These are phyloP conservation scores for Rallus limicola DNA, from an alignment of 2,113 vertebrate genomes.

Conservation along the genomic window DNA sequence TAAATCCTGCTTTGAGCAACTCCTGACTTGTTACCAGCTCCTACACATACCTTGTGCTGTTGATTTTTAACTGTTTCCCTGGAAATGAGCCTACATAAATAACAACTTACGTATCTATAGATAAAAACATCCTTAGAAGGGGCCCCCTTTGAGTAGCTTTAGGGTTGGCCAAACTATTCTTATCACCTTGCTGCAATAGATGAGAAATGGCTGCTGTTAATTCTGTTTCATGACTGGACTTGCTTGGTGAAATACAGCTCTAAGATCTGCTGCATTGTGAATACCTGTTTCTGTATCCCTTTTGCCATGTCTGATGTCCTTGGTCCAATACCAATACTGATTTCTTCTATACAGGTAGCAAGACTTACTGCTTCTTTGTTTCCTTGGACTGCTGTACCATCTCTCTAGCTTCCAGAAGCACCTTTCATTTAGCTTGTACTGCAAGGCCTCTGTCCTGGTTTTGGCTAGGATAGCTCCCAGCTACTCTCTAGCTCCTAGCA, in stretches of 20 bases:
- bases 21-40: background rate
- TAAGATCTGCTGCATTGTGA: background rate
- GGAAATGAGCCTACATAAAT: background rate
- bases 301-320: background rate
- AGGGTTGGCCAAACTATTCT: background rate
- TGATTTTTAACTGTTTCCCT: background rate
- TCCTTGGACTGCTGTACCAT: background rate
- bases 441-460: background rate
- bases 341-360: background rate
- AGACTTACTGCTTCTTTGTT: background rate
- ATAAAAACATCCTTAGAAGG: background rate
- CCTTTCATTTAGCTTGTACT: background rate
- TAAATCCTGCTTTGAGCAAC: background rate
- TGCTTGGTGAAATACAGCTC: background rate
- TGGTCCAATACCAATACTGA: background rate
- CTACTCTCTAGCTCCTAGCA: background rate
- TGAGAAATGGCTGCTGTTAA: conserved; percentile 19
- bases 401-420: background rate
- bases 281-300: background rate
- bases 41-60: background rate
- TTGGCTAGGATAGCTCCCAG: background rate
- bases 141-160: background rate
- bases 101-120: background rate
- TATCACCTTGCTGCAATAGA: background rate
- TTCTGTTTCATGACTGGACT: background rate